Percentiles rank a stretch among this genome's conserved stretches.
phyloP scores from a whole-genome alignment of 1,140 invertebrate genomes.

The Drosophila sp. region DNA sequence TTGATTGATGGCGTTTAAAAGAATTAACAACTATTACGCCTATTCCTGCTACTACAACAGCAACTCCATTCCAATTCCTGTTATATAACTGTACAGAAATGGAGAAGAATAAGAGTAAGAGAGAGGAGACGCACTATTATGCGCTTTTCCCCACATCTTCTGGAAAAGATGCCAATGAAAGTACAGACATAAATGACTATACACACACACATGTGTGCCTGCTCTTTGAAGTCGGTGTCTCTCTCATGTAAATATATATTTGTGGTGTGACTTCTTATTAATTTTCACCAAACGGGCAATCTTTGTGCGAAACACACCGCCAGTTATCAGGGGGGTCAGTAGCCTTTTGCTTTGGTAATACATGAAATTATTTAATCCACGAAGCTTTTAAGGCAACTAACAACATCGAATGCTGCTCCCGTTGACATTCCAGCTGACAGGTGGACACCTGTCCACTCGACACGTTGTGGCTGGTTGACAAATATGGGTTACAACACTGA shows the following conservation, averaged over 20 bases:
- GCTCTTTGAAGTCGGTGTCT: no score
- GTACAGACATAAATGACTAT: background rate
- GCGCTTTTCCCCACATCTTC: background rate
- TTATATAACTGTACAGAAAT: constrained; percentile 7
- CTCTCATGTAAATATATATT: background rate
- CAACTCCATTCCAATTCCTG: constrained; percentile 3
- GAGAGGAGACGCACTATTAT: background rate
- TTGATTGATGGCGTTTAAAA: constrained; percentile 8
- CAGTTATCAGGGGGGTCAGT: constrained; percentile 8
- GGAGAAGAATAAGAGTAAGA: background rate
- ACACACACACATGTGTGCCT: background rate
- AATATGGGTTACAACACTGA: constrained; percentile 9
- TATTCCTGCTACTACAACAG: constrained; percentile 1
- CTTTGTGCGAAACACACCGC: background rate
- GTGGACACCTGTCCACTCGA: background rate
- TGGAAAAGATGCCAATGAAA: constrained; percentile 4
- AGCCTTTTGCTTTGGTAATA: constrained; percentile 10
- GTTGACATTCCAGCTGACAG: background rate
- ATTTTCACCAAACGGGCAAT: background rate
- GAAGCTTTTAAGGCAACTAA: constrained; percentile 1
- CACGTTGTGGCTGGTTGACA: background rate
- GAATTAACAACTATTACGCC: constrained; percentile 12
- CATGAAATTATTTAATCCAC: constrained; percentile 29
- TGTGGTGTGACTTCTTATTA: constrained; percentile 3
- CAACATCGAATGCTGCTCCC: background rate